Conservation (phyloP, 2,797 vertebrate genomes). For the Poeciliopsis gracilis region DNA sequence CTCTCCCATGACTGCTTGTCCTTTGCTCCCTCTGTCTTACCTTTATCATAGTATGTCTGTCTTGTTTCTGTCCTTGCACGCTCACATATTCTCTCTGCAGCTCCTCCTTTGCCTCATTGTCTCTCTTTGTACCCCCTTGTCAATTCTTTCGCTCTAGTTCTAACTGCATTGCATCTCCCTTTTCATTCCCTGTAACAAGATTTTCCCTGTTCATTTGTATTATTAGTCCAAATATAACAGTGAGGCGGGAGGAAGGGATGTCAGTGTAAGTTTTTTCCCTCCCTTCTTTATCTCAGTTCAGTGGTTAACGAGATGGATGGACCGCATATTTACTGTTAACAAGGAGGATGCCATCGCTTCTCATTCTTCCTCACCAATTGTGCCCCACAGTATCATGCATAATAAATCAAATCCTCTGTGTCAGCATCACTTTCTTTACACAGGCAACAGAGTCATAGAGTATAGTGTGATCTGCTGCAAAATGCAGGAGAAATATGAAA, state of each 20-base stretch:
- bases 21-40: conserved; percentile 51
- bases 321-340: conserved; percentile 68
- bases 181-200: conserved; percentile 44
- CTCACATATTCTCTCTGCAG: not conserved
- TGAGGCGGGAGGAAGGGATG: not conserved
- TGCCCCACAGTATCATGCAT: conserved; percentile 62
- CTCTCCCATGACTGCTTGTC: conserved; percentile 38
- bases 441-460: conserved; percentile 44
- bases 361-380: conserved; percentile 53
- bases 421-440: conserved; percentile 46
- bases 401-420: conserved; percentile 64
- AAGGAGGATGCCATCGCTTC: conserved; percentile 58
- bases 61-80: conserved; percentile 28
- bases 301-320: conserved; percentile 59
- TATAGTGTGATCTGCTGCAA: conserved; percentile 52
- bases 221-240: conserved; percentile 54
- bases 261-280: conserved; percentile 27
- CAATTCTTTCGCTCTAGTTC: conserved; percentile 14
- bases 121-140: conserved; percentile 10
- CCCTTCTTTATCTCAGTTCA: conserved; percentile 56
- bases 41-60: conserved; percentile 39
- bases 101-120: conserved; percentile 13
- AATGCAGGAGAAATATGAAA: conserved; percentile 47
- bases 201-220: conserved; percentile 47
- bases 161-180: conserved; percentile 42